Evolutionary conservation across 1,140 invertebrate species (phyloP), one percentile per base, ranked within the genome.

Genomic region (Sminthurides bifidus): DNA sequence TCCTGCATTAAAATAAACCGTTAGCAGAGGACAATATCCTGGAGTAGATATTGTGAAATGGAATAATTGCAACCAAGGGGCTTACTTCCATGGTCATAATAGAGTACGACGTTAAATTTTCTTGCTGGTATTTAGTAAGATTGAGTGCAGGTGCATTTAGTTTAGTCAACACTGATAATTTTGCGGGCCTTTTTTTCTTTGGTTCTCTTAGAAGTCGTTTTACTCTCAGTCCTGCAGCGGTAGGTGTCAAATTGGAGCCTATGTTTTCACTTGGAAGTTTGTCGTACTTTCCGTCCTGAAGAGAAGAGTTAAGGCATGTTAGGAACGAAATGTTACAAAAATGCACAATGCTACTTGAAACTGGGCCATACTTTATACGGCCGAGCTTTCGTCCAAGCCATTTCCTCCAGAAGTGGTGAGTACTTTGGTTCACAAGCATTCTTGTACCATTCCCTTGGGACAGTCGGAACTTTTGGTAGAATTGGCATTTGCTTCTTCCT

Each of bases 181-280:
- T 44, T 41, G 60, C 38, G 12, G 23, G 60, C 63, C 54, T 67
- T 60, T 67, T 68, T 23, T 68, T 64, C 62, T 73, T 76, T 29
- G 65, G 65, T 45, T 66, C 65, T 17, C 67, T 69, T 29, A 71
- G 71, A 35, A 81, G 59, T 60, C 74, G 72, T 64, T 70, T 70
- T 21, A 80, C 66, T 56, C 72, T 72, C 40, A 81, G 69, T 56
- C 71, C 67, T 24, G 70, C 70, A 1, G 75, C 73, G 46, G 68
- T 65, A n/a, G 78, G 79, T 2, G 75, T 78, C 60, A 76, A 81
- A 56, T 71, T 71, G 62, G 72, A 77, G 46, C 75, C 80, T 48
- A 81, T 81, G 37, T 75, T 77, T 69, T 85, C 81, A 37, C 73
- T 75, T 3, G 81, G 81, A 57, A 77, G 79, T 14, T 74, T 69